Evolutionary conservation across 2,797 vertebrate species (phyloP).

Genomic region (Dipus sagitta): DNA sequence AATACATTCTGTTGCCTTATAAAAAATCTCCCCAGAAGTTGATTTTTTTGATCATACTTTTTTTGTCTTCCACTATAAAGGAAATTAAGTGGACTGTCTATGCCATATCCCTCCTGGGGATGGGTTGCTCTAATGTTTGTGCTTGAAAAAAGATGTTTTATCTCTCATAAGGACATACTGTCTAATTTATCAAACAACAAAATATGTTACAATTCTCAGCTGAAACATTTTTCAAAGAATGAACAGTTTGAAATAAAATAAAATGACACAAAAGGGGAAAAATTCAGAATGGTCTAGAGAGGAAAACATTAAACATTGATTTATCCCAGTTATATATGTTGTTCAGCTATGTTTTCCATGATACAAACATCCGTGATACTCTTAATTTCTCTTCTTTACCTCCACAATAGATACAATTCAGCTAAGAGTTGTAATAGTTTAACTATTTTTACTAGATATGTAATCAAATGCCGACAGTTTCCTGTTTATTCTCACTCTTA

Average conservation of each 20-base stretch:
- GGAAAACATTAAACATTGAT: not conserved
- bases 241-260: conserved; percentile 63
- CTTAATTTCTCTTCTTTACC: conserved; percentile 35
- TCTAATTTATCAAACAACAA: conserved; percentile 66
- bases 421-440: not conserved
- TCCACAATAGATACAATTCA: conserved; percentile 17
- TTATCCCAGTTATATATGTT: conserved; percentile 3
- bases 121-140: conserved; percentile 65
- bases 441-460: not conserved
- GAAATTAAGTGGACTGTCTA: conserved; percentile 71
- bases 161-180: conserved; percentile 48
- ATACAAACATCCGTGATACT: not conserved
- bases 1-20: conserved; percentile 2
- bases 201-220: conserved; percentile 48
- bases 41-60: conserved; percentile 33
- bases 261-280: conserved; percentile 42
- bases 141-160: conserved; percentile 62
- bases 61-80: conserved; percentile 60
- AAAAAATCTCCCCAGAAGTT: conserved; percentile 34
- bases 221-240: conserved; percentile 61
- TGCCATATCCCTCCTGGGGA: conserved; percentile 52
- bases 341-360: conserved; percentile 19
- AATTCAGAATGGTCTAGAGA: not conserved
- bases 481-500: not conserved
- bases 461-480: conserved; percentile 53